phyloP scores from a whole-genome alignment of 2,888 invertebrate genomes.

The Chrysotoxum bicinctum region DNA sequence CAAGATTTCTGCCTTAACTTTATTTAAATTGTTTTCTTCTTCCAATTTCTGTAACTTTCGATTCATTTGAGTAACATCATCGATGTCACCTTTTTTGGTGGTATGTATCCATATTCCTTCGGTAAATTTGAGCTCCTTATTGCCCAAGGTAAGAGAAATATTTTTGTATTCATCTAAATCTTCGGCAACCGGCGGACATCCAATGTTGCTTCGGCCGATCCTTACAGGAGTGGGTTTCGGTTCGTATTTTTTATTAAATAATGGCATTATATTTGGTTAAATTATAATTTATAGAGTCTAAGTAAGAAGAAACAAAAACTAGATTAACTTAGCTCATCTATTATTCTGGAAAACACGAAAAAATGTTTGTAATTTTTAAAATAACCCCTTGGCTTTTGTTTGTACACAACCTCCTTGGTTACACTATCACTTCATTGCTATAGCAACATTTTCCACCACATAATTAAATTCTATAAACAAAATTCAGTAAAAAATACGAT shows the following conservation, averaged over 20 bases:
- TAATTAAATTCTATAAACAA: background rate
- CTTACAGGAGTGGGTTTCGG: constrained; percentile 79
- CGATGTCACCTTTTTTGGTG: constrained; percentile 76
- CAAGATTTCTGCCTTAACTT: constrained; percentile 80
- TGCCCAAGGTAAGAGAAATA: constrained; percentile 78
- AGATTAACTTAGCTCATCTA: background rate
- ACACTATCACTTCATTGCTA: constrained; percentile 3
- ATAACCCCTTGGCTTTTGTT: constrained; percentile 1
- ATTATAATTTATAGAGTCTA: background rate
- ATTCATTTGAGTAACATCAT: constrained; percentile 77
- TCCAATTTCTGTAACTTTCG: constrained; percentile 78
- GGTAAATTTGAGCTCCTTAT: constrained; percentile 79
- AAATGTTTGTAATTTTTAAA: background rate
- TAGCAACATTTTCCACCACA: constrained; percentile 48
- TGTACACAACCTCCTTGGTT: constrained; percentile 13
- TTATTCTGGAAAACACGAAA: background rate
- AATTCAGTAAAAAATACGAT: background rate
- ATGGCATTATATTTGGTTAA: constrained; percentile 77
- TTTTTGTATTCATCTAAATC: constrained; percentile 79
- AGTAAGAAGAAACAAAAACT: background rate
- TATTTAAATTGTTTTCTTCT: constrained; percentile 80
- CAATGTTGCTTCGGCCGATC: constrained; percentile 77
- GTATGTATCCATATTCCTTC: constrained; percentile 80
- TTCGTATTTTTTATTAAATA: constrained; percentile 81
- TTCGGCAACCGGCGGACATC: constrained; percentile 77